Evolutionary conservation across 2,797 vertebrate genomes (phyloP), one percentile per base, ranked within the genome.

Genomic region (Heteromormyrus szaboi): DNA sequence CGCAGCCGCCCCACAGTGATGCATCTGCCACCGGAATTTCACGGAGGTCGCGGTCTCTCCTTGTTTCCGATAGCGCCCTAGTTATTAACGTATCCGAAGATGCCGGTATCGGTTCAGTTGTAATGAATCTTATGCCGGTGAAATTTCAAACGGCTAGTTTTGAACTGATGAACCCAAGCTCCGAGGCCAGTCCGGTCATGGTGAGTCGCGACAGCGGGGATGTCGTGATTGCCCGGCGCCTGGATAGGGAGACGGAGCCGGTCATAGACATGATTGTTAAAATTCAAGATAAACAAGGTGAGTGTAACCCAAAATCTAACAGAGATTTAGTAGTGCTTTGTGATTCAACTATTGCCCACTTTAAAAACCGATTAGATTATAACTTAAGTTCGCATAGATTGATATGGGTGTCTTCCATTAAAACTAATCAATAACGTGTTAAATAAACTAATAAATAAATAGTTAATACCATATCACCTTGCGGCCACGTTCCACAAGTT

Each of bases 161-260:
- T 92, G 96, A 97, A 90, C 92, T 97, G 90, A 48, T 95, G 90
- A 95, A 96, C 88, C 96, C 96, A 0, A 94, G 95, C 25, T 76
- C 72, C 88, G 96, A 95, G 90, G 94, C 91, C 90, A 95, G 95
- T 0, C 96, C 96, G 37, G 94, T 97, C 87, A 96, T 93, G 29
- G 95, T 97, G 90, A 96, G 93, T 90, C 93, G 95, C 65, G 96
- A 96, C 89, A 96, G 90, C 93, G 97, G 97, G 25, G 96, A 96
- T 89, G 93, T 97, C 90, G 93, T 95, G 19, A 96, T 97, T 87
- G 93, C 94, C 17, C 93, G 95, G 6, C 93, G 91, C 25, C 94
- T 97, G 90, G 97, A 97, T 95, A 93, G 97, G 41, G 97, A 97
- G 93, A 96, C 94, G 0, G 94, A 96, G 79, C 96, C 96, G 4